Evolutionary conservation across 2,113 vertebrate species (phyloP).

Genomic region (Actenoides lindsayi): DNA sequence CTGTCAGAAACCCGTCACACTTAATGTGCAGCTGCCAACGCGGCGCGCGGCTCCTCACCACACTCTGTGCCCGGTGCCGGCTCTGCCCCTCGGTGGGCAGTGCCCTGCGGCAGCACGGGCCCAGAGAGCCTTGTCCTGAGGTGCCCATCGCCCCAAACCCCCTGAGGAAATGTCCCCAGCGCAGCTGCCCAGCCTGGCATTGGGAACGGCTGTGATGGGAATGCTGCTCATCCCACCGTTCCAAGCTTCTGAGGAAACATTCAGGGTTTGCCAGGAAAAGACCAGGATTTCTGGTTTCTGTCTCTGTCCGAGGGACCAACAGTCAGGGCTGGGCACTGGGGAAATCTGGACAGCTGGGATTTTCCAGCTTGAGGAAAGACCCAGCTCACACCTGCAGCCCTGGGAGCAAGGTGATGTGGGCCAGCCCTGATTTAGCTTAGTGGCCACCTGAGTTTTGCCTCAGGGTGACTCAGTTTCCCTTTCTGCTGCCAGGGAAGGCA

Average conservation of each 20-base stretch:
- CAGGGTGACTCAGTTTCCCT: background rate
- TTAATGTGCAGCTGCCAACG: constrained; percentile 54
- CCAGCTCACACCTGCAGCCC: background rate
- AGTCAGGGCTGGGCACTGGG: background rate
- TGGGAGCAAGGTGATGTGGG: rapidly evolving
- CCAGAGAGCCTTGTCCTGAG: background rate
- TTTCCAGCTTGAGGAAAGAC: background rate
- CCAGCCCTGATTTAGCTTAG: background rate
- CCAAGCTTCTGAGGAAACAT: background rate
- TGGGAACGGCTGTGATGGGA: rapidly evolving
- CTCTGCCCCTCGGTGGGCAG: background rate
- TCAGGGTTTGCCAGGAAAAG: background rate
- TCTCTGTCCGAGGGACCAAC: background rate
- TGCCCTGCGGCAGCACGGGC: background rate
- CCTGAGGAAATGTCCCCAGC: background rate
- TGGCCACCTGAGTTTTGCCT: rapidly evolving
- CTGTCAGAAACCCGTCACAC: constrained; percentile 66
- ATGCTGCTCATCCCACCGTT: background rate
- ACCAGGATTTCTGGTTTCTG: background rate
- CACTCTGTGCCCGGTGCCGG: background rate
- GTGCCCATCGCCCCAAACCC: background rate
- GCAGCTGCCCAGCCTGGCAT: background rate
- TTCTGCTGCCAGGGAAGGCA: rapidly evolving
- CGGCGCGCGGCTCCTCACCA: background rate
- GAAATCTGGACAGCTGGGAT: background rate